Conservation (phyloP, 2,888 invertebrate species). For the Drosophila fulvimacula region DNA sequence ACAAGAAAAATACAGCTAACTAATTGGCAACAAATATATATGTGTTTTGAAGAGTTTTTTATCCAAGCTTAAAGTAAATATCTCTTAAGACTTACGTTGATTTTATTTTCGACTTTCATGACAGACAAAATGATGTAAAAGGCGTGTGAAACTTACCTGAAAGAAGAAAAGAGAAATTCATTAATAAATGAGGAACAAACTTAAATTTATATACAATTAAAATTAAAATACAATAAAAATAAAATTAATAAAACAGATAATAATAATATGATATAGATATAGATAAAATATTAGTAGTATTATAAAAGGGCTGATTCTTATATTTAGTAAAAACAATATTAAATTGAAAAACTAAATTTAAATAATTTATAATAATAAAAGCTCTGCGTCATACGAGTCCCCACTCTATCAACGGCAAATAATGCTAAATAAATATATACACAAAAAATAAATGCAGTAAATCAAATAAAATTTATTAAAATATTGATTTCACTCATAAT, state of each 20-base stretch:
- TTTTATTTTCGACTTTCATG: background rate
- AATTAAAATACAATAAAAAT: background rate
- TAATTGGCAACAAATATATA: constrained; percentile 6
- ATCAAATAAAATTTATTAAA: too few relatives aligned
- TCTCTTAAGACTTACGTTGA: constrained; percentile 29
- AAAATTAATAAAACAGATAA: too few relatives aligned
- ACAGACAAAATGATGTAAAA: background rate
- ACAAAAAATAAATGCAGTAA: too few relatives aligned
- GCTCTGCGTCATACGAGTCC: background rate
- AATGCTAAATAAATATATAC: too few relatives aligned
- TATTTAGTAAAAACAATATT: background rate
- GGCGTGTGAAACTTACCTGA: constrained; percentile 53
- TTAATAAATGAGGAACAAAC: background rate
- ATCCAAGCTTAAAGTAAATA: background rate
- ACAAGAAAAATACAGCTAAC: constrained; percentile 1
- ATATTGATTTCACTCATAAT: too few relatives aligned
- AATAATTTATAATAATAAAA: background rate
- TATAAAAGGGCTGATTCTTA: background rate
- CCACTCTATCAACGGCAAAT: background rate
- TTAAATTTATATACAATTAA: background rate
- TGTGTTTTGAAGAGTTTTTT: background rate
- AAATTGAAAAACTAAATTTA: background rate
- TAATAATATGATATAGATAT: background rate
- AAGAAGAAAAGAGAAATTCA: constrained; percentile 26
- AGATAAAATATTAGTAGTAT: background rate